Evolutionary conservation across 2,797 vertebrate species (phyloP).

Genomic region (Anabacerthia variegaticeps): DNA sequence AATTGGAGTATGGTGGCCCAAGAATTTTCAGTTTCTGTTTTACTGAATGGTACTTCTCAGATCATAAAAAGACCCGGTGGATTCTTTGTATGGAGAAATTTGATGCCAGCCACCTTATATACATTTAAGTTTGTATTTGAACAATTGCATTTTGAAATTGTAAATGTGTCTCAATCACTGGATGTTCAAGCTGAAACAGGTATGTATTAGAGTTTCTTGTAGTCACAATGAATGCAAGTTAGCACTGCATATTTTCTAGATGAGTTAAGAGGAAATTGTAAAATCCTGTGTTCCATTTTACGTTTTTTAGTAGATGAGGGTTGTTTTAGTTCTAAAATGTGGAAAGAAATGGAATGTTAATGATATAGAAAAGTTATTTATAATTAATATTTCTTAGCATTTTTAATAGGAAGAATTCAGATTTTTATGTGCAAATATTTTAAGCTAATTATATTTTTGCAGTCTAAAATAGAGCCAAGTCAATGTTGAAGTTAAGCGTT

Average conservation of each 20-base stretch:
- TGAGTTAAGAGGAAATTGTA: not conserved
- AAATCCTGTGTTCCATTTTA: not conserved
- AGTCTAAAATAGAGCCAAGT: not conserved
- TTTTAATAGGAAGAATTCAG: not conserved
- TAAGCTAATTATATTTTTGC: not conserved
- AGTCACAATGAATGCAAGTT: not conserved
- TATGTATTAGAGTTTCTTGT: conserved; percentile 54
- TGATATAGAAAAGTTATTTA: not conserved
- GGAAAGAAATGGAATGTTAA: not conserved
- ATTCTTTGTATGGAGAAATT: conserved; percentile 73
- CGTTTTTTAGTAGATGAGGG: not conserved
- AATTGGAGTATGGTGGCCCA: conserved; percentile 60
- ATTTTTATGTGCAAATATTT: not conserved
- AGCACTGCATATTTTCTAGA: not conserved
- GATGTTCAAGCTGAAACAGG: conserved; percentile 83
- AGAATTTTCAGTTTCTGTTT: conserved; percentile 70
- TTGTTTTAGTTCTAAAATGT: not conserved
- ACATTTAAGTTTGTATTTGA: conserved; percentile 77
- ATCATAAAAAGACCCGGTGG: conserved; percentile 24
- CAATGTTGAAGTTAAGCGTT: not conserved
- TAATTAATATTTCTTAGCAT: not conserved
- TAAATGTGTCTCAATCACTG: conserved; percentile 81
- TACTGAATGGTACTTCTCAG: conserved; percentile 62
- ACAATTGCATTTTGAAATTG: conserved; percentile 62
- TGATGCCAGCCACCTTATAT: conserved; percentile 79